A percentile compares a stretch with the other conserved stretches of the same genome.
Conservation (phyloP, 2,113 vertebrate genomes). For the Oncorhynchus nerka region DNA sequence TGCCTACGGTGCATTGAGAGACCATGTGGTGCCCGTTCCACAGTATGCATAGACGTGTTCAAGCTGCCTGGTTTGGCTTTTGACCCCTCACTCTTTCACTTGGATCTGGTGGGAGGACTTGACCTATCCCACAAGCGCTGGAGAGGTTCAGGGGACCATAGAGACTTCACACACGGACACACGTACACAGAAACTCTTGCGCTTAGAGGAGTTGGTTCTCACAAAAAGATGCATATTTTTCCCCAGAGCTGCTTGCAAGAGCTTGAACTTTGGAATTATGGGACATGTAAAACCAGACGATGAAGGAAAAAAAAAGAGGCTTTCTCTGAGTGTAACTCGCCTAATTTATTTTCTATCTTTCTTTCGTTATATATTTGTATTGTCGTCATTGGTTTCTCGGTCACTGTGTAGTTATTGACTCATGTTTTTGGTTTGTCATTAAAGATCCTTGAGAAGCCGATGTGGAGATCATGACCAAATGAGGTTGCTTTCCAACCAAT, state of each 20-base stretch:
- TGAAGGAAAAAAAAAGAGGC: not conserved
- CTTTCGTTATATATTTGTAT: not conserved
- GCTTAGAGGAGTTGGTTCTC: not conserved
- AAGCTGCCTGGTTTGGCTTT: conserved; percentile 29
- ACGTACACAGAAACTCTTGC: not conserved
- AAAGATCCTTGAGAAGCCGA: not conserved
- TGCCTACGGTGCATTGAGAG: not conserved
- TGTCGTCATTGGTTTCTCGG: not conserved
- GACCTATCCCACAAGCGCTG: not conserved
- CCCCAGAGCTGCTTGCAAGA: not conserved
- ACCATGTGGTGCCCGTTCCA: not conserved
- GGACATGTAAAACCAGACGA: conserved; percentile 1
- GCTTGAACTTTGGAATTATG: not conserved
- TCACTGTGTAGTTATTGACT: conserved; percentile 1
- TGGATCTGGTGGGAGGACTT: not conserved
- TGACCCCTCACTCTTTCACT: conserved; percentile 19
- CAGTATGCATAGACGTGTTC: not conserved
- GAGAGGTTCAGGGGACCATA: not conserved
- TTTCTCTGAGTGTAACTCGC: conserved; percentile 23
- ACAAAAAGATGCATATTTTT: not conserved
- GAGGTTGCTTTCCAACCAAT: not conserved
- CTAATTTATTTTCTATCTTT: conserved; percentile 11
- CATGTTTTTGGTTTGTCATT: not conserved
- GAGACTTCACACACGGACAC: not conserved
- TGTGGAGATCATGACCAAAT: not conserved